These are phyloP conservation scores for Poliocrania exsul DNA, from an alignment of 2,797 vertebrate species.

Conservation along the genomic window DNA sequence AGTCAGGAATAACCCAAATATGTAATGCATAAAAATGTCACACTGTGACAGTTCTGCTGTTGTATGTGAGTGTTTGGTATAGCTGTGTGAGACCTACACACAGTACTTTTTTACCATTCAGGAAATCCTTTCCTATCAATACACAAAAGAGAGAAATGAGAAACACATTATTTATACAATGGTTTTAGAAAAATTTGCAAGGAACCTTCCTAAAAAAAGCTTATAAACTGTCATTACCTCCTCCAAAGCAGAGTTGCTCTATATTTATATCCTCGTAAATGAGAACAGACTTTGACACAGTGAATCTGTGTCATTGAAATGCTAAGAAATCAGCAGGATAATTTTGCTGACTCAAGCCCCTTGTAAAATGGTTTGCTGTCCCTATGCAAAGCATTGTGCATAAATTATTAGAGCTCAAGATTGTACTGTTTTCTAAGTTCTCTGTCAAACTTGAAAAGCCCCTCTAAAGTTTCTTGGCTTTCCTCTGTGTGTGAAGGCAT, in stretches of 20 bases:
- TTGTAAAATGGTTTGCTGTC: not conserved
- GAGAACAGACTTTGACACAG: not conserved
- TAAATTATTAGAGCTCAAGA: not conserved
- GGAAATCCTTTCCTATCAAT: not conserved
- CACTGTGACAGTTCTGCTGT: not conserved
- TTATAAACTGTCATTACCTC: not conserved
- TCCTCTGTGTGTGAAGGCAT: rapidly evolving
- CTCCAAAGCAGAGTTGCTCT: not conserved
- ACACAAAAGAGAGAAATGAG: not conserved
- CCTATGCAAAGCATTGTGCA: not conserved
- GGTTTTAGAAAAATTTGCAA: not conserved
- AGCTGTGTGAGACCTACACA: not conserved
- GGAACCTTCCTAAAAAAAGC: not conserved
- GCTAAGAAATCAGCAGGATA: not conserved
- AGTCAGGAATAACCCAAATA: not conserved
- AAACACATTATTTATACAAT: not conserved
- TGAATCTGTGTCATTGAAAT: not conserved
- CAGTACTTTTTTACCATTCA: not conserved
- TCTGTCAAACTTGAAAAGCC: not conserved
- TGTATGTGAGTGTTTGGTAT: not conserved
- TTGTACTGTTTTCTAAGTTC: not conserved
- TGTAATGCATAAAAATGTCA: not conserved
- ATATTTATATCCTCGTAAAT: not conserved
- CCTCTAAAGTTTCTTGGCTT: not conserved
- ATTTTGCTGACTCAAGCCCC: not conserved